A percentile compares a stretch with the other conserved stretches of the same genome.
These are phyloP conservation scores for Drosophila setosimentum DNA, from an alignment of 2,888 invertebrate species.

Conservation along the genomic window DNA sequence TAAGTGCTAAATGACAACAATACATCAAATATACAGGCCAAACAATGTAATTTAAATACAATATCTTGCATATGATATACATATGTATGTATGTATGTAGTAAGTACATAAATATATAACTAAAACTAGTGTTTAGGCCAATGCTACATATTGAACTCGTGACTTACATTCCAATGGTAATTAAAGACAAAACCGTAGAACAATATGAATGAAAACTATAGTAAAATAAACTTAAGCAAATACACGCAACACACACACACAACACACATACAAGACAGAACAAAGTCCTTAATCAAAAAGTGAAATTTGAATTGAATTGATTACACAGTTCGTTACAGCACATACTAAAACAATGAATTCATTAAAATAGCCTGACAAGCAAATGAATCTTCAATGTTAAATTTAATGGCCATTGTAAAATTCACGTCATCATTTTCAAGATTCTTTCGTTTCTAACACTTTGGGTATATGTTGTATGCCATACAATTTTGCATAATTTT, in stretches of 20 bases:
- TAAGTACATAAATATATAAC: slow-evolving; percentile 21
- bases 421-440: neutral
- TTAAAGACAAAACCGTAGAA: slow-evolving; percentile 11
- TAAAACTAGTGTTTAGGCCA: slow-evolving; percentile 33
- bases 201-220: slow-evolving; percentile 21
- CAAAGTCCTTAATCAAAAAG: slow-evolving; percentile 6
- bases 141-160: slow-evolving; percentile 20
- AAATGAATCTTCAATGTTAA: neutral
- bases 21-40: slow-evolving; percentile 42
- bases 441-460: neutral
- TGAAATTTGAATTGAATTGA: slow-evolving; percentile 9
- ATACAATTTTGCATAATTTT: neutral
- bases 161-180: slow-evolving; percentile 30
- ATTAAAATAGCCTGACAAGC: slow-evolving; percentile 14
- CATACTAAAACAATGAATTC: neutral
- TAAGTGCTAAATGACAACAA: slow-evolving; percentile 60
- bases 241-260: slow-evolving; percentile 8
- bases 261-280: neutral
- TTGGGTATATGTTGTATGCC: neutral
- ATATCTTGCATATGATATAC: slow-evolving; percentile 21
- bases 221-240: slow-evolving; percentile 8
- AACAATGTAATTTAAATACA: slow-evolving; percentile 52
- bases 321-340: neutral
- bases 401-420: neutral
- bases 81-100: slow-evolving; percentile 22